Evolutionary conservation across 2,113 vertebrate genomes (phyloP).

Genomic region (Bujurquina vittata): DNA sequence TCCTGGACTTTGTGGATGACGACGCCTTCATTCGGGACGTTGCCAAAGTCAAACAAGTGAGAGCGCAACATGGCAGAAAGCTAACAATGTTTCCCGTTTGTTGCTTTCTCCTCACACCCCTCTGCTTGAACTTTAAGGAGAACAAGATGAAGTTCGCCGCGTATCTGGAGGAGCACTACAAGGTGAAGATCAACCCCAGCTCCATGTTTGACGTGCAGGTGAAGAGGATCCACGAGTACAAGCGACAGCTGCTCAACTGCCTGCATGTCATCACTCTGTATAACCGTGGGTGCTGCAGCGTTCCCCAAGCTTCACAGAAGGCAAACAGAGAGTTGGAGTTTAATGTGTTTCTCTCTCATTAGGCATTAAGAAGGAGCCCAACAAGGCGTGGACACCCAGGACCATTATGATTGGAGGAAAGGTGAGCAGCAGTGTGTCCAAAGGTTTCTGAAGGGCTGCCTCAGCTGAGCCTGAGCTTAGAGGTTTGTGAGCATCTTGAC

Average conservation of each 20-base stretch:
- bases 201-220: slow-evolving; percentile 93
- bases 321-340: neutral
- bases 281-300: slow-evolving; percentile 83
- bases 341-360: neutral
- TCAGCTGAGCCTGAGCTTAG: neutral
- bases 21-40: slow-evolving; percentile 88
- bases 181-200: slow-evolving; percentile 89
- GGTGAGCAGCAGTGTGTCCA: slow-evolving; percentile 67
- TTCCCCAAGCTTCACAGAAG: too few relatives aligned
- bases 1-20: slow-evolving; percentile 85
- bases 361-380: slow-evolving; percentile 91
- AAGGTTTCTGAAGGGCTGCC: too few relatives aligned
- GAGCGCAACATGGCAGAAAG: neutral
- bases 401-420: slow-evolving; percentile 94
- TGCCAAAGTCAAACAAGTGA: slow-evolving; percentile 91
- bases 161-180: slow-evolving; percentile 87
- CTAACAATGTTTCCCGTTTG: rapidly evolving
- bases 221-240: slow-evolving; percentile 94
- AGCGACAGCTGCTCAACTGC: slow-evolving; percentile 92
- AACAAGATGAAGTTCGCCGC: slow-evolving; percentile 91
- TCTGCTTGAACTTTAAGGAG: slow-evolving; percentile 78
- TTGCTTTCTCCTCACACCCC: neutral
- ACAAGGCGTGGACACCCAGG: slow-evolving; percentile 85
- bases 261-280: slow-evolving; percentile 90
- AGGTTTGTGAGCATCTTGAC: neutral